A percentile compares a stretch with the other conserved stretches of the same genome.
phyloP scores from a whole-genome alignment of 2,797 vertebrate genomes.

The Falco berigora region DNA sequence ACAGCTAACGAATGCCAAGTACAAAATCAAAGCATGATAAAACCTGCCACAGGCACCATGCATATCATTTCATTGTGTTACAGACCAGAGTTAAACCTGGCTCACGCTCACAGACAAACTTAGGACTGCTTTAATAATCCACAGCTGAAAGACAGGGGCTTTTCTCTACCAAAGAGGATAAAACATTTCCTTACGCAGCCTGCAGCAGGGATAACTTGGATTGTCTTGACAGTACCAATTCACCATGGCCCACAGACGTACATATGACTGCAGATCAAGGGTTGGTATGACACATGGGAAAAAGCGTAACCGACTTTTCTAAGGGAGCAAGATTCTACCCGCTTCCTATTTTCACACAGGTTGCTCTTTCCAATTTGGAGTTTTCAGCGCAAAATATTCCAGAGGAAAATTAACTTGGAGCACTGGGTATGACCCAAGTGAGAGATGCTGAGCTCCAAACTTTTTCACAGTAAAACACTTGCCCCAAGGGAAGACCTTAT shows the following conservation, averaged over 20 bases:
- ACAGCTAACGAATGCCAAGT: slow-evolving; percentile 72
- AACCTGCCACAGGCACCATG: slow-evolving; percentile 73
- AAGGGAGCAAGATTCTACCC: slow-evolving; percentile 5
- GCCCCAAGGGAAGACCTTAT: not conserved
- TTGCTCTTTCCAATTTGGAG: slow-evolving; percentile 38
- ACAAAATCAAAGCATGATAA: slow-evolving; percentile 74
- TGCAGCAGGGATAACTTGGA: slow-evolving; percentile 75
- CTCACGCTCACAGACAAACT: slow-evolving; percentile 72
- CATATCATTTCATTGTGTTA: slow-evolving; percentile 67
- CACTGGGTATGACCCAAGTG: not conserved
- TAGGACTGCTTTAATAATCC: slow-evolving; percentile 73
- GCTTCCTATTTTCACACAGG: slow-evolving; percentile 47
- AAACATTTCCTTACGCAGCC: slow-evolving; percentile 70
- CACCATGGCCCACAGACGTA: slow-evolving; percentile 59
- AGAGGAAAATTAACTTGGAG: not conserved
- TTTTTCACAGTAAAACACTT: not conserved
- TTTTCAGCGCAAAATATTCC: not conserved
- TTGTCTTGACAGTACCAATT: slow-evolving; percentile 69
- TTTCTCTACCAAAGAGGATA: slow-evolving; percentile 73
- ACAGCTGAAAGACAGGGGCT: slow-evolving; percentile 70
- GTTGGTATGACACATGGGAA: slow-evolving; percentile 54
- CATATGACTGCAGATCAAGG: slow-evolving; percentile 62
- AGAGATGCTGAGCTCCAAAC: not conserved
- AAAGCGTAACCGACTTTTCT: slow-evolving; percentile 50
- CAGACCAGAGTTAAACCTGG: slow-evolving; percentile 74